Conservation (phyloP, 2,797 vertebrate genomes). For the Rhodeus uyekii region DNA sequence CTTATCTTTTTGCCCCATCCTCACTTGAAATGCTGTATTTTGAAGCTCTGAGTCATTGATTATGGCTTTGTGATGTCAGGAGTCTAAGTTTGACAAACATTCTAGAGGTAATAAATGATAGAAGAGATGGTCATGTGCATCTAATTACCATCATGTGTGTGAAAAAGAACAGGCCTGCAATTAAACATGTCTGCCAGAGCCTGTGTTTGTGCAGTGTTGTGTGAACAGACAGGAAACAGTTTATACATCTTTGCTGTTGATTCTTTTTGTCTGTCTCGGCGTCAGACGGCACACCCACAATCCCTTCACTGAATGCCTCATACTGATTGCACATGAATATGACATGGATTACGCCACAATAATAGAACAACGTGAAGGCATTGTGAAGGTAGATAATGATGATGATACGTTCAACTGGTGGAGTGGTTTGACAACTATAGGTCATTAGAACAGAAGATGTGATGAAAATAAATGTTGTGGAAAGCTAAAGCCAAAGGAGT, state of each 20-base stretch:
- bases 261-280: constrained; percentile 47
- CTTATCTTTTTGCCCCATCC: constrained; percentile 43
- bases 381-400: not conserved
- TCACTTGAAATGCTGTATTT: constrained; percentile 36
- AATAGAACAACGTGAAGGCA: too few species aligned
- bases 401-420: not conserved
- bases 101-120: constrained; percentile 49
- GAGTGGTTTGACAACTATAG: not conserved
- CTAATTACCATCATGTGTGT: constrained; percentile 73
- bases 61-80: constrained; percentile 45
- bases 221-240: constrained; percentile 68
- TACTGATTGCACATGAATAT: not conserved
- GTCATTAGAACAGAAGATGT: not conserved
- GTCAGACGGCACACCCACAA: constrained; percentile 1
- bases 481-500: not conserved
- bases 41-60: constrained; percentile 39
- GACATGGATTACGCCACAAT: not conserved
- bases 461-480: not conserved
- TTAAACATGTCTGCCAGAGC: constrained; percentile 72
- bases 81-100: constrained; percentile 32
- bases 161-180: constrained; percentile 73
- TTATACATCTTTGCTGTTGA: constrained; percentile 59
- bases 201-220: constrained; percentile 71
- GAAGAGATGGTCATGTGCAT: constrained; percentile 66
- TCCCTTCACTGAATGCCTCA: not conserved